These are phyloP conservation scores for Sarcophilus harrisii DNA, from an alignment of 2,797 vertebrate species.

Conservation along the genomic window DNA sequence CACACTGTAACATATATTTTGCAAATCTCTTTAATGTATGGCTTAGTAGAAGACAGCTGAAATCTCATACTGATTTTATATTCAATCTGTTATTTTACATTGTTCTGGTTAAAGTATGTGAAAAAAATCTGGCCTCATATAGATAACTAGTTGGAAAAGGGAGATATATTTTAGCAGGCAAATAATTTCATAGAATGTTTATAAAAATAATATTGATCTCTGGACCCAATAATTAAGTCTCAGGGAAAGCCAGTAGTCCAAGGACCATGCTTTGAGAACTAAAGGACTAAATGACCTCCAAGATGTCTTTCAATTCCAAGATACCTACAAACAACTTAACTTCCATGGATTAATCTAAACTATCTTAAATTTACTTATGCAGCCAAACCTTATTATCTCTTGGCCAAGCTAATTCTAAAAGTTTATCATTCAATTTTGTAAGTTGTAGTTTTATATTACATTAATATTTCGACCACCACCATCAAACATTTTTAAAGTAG, in stretches of 20 bases:
- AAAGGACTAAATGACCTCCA: background rate
- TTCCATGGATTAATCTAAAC: background rate
- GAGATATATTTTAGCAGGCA: background rate
- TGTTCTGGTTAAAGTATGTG: background rate
- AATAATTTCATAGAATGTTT: background rate
- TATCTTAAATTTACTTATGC: background rate
- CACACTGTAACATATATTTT: background rate
- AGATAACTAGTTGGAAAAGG: background rate
- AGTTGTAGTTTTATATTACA: background rate
- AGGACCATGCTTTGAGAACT: background rate
- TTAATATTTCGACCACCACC: background rate
- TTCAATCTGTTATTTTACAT: background rate
- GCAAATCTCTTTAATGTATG: background rate
- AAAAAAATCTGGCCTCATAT: background rate
- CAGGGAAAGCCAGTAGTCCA: background rate
- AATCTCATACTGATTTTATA: background rate
- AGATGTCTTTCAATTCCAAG: background rate
- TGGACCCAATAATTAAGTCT: background rate
- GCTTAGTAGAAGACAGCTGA: background rate
- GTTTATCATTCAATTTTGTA: background rate
- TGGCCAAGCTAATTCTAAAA: background rate
- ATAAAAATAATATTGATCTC: background rate
- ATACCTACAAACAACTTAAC: background rate
- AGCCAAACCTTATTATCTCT: background rate
- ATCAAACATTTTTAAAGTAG: background rate